Percentiles rank a stretch among this genome's conserved stretches.
phyloP scores from a whole-genome alignment of 2,113 vertebrate species.

The Pyrgilauda ruficollis region DNA sequence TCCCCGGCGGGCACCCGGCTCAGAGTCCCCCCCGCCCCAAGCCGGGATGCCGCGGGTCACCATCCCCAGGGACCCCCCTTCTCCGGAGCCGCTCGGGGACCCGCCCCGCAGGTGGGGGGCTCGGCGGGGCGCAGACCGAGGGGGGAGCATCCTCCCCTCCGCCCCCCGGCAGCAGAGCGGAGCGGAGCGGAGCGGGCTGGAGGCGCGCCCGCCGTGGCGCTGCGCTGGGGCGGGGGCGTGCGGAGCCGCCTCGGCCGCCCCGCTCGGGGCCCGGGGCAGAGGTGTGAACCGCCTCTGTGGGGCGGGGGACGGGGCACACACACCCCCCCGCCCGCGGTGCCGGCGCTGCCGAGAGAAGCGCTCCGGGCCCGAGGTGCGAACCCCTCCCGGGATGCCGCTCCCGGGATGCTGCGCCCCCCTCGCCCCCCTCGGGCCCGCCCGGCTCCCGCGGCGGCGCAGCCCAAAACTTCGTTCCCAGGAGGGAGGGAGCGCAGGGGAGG shows the following conservation, averaged over 20 bases:
- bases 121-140: background rate
- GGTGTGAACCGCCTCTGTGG: background rate
- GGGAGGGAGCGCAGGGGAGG: background rate
- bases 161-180: background rate
- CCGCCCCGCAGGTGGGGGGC: background rate
- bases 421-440: background rate
- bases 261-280: background rate
- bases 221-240: background rate
- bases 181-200: background rate
- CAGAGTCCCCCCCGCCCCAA: background rate
- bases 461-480: constrained; percentile 17
- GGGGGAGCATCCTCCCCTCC: background rate
- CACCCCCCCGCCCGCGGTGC: background rate
- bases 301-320: background rate
- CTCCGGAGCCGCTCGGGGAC: background rate
- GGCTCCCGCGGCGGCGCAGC: background rate
- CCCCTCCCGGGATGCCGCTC: background rate
- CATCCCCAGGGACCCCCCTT: background rate
- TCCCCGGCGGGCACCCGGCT: background rate
- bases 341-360: background rate
- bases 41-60: background rate
- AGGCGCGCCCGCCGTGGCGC: background rate
- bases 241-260: background rate
- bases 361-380: background rate
- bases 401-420: background rate